Evolutionary conservation across 2,797 vertebrate genomes (phyloP).

Genomic region (Leptoclinus maculatus): DNA sequence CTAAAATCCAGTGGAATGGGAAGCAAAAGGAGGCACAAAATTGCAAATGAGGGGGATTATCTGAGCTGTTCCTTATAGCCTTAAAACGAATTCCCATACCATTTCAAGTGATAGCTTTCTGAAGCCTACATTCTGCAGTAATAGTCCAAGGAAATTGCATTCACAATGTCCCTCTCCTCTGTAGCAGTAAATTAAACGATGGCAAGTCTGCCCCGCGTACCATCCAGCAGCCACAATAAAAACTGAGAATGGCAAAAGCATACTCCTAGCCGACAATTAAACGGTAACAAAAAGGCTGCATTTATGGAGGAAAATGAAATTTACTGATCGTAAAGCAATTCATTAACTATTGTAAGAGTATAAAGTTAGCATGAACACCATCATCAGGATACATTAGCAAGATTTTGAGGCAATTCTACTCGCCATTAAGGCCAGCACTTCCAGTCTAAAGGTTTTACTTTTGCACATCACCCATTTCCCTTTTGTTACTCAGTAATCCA

Average conservation of each 20-base stretch:
- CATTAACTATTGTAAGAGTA: not conserved
- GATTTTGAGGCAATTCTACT: not conserved
- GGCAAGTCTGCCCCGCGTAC: not conserved
- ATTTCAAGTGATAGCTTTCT: slow-evolving; percentile 41
- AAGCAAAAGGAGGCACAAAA: slow-evolving; percentile 10
- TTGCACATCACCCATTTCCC: slow-evolving; percentile 14
- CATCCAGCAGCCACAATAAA: slow-evolving; percentile 6
- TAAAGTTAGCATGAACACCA: not conserved
- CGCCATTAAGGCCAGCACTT: not conserved
- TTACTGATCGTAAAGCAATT: slow-evolving; percentile 10
- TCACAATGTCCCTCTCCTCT: slow-evolving; percentile 17
- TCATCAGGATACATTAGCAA: slow-evolving; percentile 1
- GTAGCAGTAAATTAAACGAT: slow-evolving; percentile 28
- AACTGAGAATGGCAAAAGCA: slow-evolving; percentile 2
- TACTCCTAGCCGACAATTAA: not conserved
- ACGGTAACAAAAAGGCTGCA: not conserved
- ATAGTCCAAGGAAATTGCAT: slow-evolving; percentile 30
- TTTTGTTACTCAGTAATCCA: slow-evolving; percentile 26
- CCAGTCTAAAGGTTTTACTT: slow-evolving; percentile 8
- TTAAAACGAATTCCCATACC: slow-evolving; percentile 35
- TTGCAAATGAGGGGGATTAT: slow-evolving; percentile 31
- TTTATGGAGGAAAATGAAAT: not conserved
- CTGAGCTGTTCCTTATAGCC: slow-evolving; percentile 15
- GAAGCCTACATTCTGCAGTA: slow-evolving; percentile 25
- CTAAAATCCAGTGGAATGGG: not conserved